Evolutionary conservation across 2,797 vertebrate genomes (phyloP), one percentile per base, ranked within the genome.

Genomic region (Pseudocheirus occidentalis): DNA sequence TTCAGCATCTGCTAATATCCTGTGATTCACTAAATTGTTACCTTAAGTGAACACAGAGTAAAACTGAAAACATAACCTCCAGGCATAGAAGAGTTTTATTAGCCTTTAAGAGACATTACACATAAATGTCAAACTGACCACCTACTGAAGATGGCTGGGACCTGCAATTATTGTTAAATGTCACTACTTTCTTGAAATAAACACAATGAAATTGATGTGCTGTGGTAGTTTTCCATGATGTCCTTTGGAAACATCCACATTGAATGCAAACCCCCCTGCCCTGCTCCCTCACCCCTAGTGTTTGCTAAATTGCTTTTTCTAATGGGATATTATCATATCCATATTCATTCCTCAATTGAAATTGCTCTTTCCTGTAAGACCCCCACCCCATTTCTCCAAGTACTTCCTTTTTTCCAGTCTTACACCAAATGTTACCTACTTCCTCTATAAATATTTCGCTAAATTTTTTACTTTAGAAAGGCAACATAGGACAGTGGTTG

Each of bases 91-190:
- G 94, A 96, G 55, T 96, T 97, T 98, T 98, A 52, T 52, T 52
- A 52, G 50, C 50, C 50, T 52, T 52, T 52, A 52, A 52, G 50
- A 52, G 50, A 52, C 50, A 90, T 81, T 97, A 90, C 90, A 97
- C 4, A 97, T 92, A 98, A 98, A 98, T 98, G 93, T 97, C 98
- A 98, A 96, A 93, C 50, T 97, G 96, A 97, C 98, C 93, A 98
- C 96, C 96, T 97, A 96, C 96, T 46, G 96, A 97, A 98, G 98
- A 95, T n/a, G 92, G 54, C 54, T 97, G 95, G 89, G 97, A 95
- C 46, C 1, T 27, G 52, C 92, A 58, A 92, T 96, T 97, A 95
- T 95, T 92, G 94, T 24, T 52, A 97, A 97, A 98, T 98, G 94
- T 96, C 95, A 98, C 57, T 81, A 96, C 96, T 96, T 96, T 21